phyloP scores from a whole-genome alignment of 2,888 invertebrate species.

The Pachymerium ferrugineum region DNA sequence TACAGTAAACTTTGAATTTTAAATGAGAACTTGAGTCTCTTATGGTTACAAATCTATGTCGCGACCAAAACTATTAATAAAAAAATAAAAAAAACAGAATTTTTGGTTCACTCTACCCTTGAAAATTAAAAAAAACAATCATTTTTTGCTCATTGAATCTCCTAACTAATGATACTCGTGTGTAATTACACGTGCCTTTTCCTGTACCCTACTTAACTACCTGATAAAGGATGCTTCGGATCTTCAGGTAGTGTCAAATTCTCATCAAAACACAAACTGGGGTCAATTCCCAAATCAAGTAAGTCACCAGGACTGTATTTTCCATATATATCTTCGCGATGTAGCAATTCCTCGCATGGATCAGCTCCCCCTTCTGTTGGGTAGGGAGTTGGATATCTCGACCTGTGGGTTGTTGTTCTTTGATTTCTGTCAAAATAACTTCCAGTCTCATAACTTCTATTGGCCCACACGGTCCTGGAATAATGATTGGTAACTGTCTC shows the following conservation, averaged over 20 bases:
- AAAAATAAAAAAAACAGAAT: no score
- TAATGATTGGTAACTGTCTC: constrained; percentile 11
- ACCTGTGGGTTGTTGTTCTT: background rate
- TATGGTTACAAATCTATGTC: no score
- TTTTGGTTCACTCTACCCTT: no score
- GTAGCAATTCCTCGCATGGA: background rate
- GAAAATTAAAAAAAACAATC: no score
- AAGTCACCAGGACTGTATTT: constrained; percentile 32
- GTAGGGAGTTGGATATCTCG: background rate
- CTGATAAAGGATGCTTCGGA: constrained; percentile 27
- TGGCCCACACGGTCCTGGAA: constrained; percentile 30
- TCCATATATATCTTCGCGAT: constrained; percentile 30
- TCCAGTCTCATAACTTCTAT: background rate
- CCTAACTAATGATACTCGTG: constrained; percentile 25
- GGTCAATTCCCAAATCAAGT: constrained; percentile 27
- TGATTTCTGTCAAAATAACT: constrained; percentile 20
- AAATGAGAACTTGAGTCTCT: no score
- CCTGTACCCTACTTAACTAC: constrained; percentile 15
- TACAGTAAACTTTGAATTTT: no score
- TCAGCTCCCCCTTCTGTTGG: background rate
- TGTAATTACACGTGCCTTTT: background rate
- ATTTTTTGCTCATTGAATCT: no score
- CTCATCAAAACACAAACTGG: background rate
- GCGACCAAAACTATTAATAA: no score
- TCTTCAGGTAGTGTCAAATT: constrained; percentile 23